phyloP scores from a whole-genome alignment of 2,888 invertebrate species.

The Amphimallon solstitiale region DNA sequence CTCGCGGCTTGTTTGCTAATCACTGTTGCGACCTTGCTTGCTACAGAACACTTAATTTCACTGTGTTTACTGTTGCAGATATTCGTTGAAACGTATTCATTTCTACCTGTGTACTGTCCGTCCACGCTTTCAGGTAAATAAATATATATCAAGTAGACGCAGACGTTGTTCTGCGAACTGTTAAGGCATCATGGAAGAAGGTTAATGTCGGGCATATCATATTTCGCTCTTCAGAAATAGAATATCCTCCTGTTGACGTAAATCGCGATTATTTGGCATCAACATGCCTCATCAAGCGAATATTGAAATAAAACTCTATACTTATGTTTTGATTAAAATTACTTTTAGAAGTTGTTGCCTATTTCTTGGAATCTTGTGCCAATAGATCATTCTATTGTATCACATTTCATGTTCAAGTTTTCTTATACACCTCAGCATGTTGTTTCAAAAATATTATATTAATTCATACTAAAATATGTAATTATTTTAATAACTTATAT shows the following conservation, averaged over 20 bases:
- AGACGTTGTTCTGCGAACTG: neutral
- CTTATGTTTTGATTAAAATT: neutral
- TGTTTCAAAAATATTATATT: too few relatives aligned
- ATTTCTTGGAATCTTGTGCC: too few relatives aligned
- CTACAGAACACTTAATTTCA: conserved; percentile 31
- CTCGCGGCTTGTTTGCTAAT: conserved; percentile 39
- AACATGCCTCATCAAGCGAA: neutral
- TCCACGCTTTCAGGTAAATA: neutral
- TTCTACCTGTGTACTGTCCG: conserved; percentile 2
- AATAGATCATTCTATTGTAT: too few relatives aligned
- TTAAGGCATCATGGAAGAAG: conserved; percentile 5
- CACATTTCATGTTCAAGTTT: too few relatives aligned
- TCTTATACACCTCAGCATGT: too few relatives aligned
- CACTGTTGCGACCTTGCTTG: conserved; percentile 33
- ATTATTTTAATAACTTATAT: too few relatives aligned
- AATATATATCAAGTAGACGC: neutral
- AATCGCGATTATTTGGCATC: conserved; percentile 7
- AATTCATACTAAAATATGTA: too few relatives aligned
- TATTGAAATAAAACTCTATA: neutral
- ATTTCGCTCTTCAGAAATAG: conserved; percentile 6
- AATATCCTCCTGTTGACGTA: conserved; percentile 12
- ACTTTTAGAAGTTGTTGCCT: too few relatives aligned
- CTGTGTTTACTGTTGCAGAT: conserved; percentile 22
- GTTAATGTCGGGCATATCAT: conserved; percentile 11
- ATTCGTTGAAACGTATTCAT: conserved; percentile 3